Evolutionary conservation across 2,888 invertebrate species (phyloP).

Genomic region (Andricus curvator): DNA sequence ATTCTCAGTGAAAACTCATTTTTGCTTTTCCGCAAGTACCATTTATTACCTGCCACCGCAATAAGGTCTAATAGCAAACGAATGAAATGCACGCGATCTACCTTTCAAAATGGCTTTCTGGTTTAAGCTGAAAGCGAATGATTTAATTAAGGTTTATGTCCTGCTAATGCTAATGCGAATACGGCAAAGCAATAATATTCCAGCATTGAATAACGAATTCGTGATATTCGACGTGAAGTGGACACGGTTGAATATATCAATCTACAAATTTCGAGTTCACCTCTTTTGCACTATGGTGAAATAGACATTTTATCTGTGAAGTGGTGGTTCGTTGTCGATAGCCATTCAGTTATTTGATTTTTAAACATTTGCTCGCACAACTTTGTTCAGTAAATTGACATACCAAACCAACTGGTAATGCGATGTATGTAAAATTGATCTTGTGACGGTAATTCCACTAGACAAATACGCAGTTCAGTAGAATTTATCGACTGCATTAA

Average conservation of each 20-base stretch:
- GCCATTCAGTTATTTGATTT: conserved; percentile 12
- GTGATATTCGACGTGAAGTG: background rate
- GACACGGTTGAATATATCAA: background rate
- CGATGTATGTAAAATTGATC: conserved; percentile 24
- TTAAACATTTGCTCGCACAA: background rate
- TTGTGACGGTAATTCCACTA: conserved; percentile 16
- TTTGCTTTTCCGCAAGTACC: conserved; percentile 1
- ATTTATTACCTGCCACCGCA: conserved; percentile 34
- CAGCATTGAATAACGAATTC: background rate
- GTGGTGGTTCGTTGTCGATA: background rate
- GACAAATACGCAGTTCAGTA: conserved; percentile 6
- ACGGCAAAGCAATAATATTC: background rate
- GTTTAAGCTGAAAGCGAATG: conserved; percentile 5
- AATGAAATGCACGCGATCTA: conserved; percentile 29
- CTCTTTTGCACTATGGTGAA: background rate
- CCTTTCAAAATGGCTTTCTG: conserved; percentile 27
- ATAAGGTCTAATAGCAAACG: conserved; percentile 18
- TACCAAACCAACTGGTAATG: background rate
- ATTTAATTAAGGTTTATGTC: conserved; percentile 24
- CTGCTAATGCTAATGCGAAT: background rate
- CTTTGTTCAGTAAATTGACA: conserved; percentile 14
- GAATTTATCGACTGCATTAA: conserved; percentile 31
- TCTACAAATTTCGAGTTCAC: background rate
- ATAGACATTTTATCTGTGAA: background rate
- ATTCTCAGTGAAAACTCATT: conserved; percentile 16